phyloP scores from a whole-genome alignment of 2,888 invertebrate species.

The Cordilura impudica region DNA sequence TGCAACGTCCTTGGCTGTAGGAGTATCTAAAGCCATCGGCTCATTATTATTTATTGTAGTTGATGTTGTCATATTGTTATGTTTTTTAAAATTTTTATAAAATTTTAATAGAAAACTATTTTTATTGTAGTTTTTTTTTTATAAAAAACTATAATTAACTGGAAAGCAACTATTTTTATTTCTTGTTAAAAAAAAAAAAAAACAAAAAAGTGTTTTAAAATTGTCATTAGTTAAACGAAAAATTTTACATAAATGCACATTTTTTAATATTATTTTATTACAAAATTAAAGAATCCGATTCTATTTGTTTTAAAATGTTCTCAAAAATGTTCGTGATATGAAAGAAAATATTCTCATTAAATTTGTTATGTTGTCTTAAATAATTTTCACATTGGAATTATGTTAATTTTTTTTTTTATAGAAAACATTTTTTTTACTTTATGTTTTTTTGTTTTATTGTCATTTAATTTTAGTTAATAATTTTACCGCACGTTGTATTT shows the following conservation, averaged over 20 bases:
- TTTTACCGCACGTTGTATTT: conserved; percentile 59
- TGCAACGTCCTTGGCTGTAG: conserved; percentile 37
- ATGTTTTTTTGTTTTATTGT: conserved; percentile 24
- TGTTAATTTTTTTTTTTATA: conserved; percentile 27
- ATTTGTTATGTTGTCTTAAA: too few species aligned
- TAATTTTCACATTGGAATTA: too few species aligned
- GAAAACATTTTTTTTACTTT: conserved; percentile 22
- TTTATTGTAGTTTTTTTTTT: background rate
- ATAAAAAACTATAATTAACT: conserved; percentile 38
- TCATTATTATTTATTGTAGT: conserved; percentile 53
- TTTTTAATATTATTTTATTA: background rate
- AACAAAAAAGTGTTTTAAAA: conserved; percentile 27
- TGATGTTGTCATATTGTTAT: conserved; percentile 54
- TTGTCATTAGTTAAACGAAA: conserved; percentile 19
- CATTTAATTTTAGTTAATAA: conserved; percentile 15
- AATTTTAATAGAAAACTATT: conserved; percentile 7
- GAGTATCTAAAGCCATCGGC: conserved; percentile 54
- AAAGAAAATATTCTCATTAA: background rate
- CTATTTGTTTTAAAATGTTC: background rate
- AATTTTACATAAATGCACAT: conserved; percentile 30
- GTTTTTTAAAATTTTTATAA: background rate
- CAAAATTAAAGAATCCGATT: background rate
- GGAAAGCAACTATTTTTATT: conserved; percentile 42
- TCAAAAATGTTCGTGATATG: background rate
- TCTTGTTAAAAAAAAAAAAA: conserved; percentile 3